Evolutionary conservation across 2,113 vertebrate genomes (phyloP).

Genomic region (Galeopterus variegatus): DNA sequence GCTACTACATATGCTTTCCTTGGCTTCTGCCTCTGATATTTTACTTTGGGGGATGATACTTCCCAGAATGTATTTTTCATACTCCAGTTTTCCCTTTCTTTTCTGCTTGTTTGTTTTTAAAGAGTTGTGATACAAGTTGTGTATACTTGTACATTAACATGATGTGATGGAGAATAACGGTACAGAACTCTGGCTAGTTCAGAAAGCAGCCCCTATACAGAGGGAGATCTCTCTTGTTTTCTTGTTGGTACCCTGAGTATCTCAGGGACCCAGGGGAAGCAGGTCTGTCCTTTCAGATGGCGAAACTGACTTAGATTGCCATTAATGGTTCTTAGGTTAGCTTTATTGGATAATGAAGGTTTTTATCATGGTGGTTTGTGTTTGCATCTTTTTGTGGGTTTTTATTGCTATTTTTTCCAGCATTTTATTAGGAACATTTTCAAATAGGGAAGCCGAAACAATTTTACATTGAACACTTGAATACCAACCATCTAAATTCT

Average conservation of each 20-base stretch:
- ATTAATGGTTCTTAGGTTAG: neutral
- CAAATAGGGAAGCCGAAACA: constrained; percentile 40
- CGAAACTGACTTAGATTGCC: neutral
- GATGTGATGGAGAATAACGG: neutral
- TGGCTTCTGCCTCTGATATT: constrained; percentile 31
- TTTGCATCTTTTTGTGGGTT: constrained; percentile 36
- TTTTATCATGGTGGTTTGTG: neutral
- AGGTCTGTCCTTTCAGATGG: neutral
- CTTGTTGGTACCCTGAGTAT: neutral
- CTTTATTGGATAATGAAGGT: neutral
- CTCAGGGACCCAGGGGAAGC: neutral
- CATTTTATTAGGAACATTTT: constrained; percentile 54
- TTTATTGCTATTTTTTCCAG: constrained; percentile 27
- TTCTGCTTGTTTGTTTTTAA: constrained; percentile 23
- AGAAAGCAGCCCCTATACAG: neutral
- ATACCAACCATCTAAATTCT: constrained; percentile 25
- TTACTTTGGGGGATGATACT: constrained; percentile 5
- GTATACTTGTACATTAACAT: neutral
- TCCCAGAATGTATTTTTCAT: neutral
- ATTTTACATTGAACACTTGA: neutral
- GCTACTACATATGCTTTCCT: neutral
- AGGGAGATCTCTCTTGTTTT: neutral
- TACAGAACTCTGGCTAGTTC: neutral
- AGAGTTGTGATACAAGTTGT: neutral
- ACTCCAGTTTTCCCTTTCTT: neutral